Percentiles rank a stretch among this genome's conserved stretches.
Conservation (phyloP, 2,888 invertebrate species). For the Syrista parreyssii region DNA sequence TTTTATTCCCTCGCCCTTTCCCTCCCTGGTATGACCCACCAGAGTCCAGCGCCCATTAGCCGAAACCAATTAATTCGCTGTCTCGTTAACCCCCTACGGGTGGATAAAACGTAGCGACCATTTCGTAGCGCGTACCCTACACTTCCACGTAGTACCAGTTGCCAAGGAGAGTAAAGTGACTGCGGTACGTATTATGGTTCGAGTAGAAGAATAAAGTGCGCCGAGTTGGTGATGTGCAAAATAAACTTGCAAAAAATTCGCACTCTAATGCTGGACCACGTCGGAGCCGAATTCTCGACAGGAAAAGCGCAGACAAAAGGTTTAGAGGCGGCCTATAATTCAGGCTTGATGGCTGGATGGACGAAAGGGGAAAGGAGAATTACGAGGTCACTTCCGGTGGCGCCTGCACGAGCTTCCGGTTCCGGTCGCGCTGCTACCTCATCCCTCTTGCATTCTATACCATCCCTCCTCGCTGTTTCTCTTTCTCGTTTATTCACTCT, state of each 20-base stretch:
- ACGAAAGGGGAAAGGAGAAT: conserved; percentile 58
- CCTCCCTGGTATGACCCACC: conserved; percentile 7
- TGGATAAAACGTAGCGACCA: neutral
- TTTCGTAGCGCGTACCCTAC: neutral
- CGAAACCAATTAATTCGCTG: conserved; percentile 19
- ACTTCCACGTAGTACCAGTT: neutral
- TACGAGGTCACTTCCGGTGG: conserved; percentile 66
- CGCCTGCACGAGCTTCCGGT: conserved; percentile 65
- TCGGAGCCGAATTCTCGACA: conserved; percentile 52
- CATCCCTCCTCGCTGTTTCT: conserved; percentile 16
- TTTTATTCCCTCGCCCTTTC: conserved; percentile 39
- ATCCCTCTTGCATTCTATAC: conserved; percentile 15
- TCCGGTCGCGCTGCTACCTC: conserved; percentile 54
- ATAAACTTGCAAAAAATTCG: neutral
- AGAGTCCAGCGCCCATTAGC: conserved; percentile 12
- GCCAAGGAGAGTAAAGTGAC: neutral
- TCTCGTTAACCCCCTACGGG: conserved; percentile 9
- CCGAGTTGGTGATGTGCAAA: neutral
- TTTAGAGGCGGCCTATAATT: conserved; percentile 63
- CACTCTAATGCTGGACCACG: neutral
- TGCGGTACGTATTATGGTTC: neutral
- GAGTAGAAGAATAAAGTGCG: neutral
- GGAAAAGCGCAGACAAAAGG: conserved; percentile 65
- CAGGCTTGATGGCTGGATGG: conserved; percentile 60
- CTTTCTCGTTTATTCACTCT: neutral